Conservation (phyloP, 2,888 invertebrate species). For the Lampropteryx suffumata region DNA sequence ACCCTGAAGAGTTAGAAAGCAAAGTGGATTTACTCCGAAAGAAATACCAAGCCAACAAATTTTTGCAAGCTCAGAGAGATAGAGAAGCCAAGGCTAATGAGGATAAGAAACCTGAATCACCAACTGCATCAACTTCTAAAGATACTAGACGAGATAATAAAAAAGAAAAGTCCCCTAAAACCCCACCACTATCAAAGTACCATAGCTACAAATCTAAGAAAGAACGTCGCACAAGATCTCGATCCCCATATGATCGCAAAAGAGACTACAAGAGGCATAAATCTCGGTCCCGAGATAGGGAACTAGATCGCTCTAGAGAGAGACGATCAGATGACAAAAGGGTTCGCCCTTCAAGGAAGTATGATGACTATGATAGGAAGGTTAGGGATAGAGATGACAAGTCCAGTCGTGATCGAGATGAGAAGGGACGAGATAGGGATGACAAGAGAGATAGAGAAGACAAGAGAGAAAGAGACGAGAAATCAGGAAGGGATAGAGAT, state of each 20-base stretch:
- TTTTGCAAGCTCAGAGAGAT: conserved; percentile 68
- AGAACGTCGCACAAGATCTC: conserved; percentile 71
- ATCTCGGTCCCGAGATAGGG: conserved; percentile 73
- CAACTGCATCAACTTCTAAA: conserved; percentile 73
- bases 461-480: conserved; percentile 20
- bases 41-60: conserved; percentile 75
- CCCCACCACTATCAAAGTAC: conserved; percentile 76
- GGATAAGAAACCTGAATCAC: conserved; percentile 72
- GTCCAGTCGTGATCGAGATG: conserved; percentile 16
- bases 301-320: conserved; percentile 67
- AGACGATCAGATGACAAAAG: conserved; percentile 69
- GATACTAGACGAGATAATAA: conserved; percentile 69
- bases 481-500: conserved; percentile 19
- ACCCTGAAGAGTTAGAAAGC: conserved; percentile 73
- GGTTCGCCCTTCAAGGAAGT: conserved; percentile 64
- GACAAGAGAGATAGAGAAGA: conserved; percentile 23
- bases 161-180: conserved; percentile 77
- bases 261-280: conserved; percentile 76
- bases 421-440: conserved; percentile 20
- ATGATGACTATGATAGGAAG: conserved; percentile 77
- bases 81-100: conserved; percentile 60
- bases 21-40: conserved; percentile 68
- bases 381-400: conserved; percentile 69
- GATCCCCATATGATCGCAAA: conserved; percentile 77
- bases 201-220: conserved; percentile 74